These are phyloP conservation scores for Caenorhabditis brenneri DNA, from an alignment of 1,140 invertebrate genomes.

Conservation along the genomic window DNA sequence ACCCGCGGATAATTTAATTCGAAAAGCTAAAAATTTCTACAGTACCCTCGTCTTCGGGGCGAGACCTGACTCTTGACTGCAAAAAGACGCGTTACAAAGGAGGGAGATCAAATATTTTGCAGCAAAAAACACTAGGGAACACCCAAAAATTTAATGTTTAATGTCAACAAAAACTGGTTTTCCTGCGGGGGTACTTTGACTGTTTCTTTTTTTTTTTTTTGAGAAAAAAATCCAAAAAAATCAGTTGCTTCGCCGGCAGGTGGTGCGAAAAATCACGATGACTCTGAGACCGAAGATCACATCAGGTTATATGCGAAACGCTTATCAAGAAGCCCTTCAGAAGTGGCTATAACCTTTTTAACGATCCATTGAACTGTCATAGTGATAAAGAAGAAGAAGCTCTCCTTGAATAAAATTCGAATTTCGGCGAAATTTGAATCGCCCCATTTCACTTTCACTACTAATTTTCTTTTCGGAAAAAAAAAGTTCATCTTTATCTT, in stretches of 20 bases:
- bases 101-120: not conserved
- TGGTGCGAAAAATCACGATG: not conserved
- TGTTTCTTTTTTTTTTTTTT: too few relatives aligned
- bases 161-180: too few relatives aligned
- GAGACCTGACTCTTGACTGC: too few relatives aligned
- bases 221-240: not conserved
- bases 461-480: not conserved
- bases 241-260: too few relatives aligned
- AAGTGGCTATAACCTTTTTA: slow-evolving; percentile 2
- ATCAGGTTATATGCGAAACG: not conserved
- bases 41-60: too few relatives aligned
- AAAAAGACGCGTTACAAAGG: too few relatives aligned
- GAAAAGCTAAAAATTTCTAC: too few relatives aligned
- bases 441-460: not conserved
- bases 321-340: not conserved
- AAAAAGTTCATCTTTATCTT: not conserved
- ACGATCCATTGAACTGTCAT: not conserved
- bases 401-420: too few relatives aligned
- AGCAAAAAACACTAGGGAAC: too few relatives aligned
- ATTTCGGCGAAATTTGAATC: not conserved
- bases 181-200: too few relatives aligned
- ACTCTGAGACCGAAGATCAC: not conserved
- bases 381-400: not conserved
- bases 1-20: too few relatives aligned
- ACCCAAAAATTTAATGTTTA: too few relatives aligned